These are phyloP conservation scores for Agriopis leucophaearia DNA, from an alignment of 2,888 invertebrate species.

Conservation along the genomic window DNA sequence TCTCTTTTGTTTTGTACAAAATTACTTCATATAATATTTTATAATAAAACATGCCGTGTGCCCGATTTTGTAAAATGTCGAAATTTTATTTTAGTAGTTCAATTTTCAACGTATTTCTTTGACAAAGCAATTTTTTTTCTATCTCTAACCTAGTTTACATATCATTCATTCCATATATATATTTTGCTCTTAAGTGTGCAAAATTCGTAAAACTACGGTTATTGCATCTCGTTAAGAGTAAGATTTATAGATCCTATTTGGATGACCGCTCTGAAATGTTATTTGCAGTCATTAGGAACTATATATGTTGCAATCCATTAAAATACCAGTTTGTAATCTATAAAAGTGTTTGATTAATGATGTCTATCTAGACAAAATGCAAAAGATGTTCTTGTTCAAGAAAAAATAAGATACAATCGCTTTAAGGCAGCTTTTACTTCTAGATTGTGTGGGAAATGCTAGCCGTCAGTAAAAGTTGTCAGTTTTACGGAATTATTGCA, in stretches of 20 bases:
- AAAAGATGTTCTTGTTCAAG: slow-evolving; percentile 4
- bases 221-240: slow-evolving; percentile 9
- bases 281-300: slow-evolving; percentile 10
- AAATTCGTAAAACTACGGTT: not conserved
- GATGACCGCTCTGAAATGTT: slow-evolving; percentile 1
- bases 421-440: not conserved
- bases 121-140: too few relatives aligned
- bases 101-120: too few relatives aligned
- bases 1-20: too few relatives aligned
- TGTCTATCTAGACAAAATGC: not conserved
- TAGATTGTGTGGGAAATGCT: not conserved
- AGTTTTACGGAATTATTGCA: too few relatives aligned
- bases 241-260: slow-evolving; percentile 19
- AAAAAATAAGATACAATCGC: not conserved
- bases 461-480: slow-evolving; percentile 16
- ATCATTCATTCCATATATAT: too few relatives aligned
- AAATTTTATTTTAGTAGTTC: too few relatives aligned
- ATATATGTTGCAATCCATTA: slow-evolving; percentile 6
- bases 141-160: not conserved
- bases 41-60: too few relatives aligned
- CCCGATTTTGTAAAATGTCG: too few relatives aligned
- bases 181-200: not conserved
- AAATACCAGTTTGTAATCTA: slow-evolving; percentile 8
- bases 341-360: slow-evolving; percentile 8
- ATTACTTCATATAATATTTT: too few relatives aligned